These are phyloP conservation scores for Epistrophe grossulariae DNA, from an alignment of 2,888 invertebrate species.

Conservation along the genomic window DNA sequence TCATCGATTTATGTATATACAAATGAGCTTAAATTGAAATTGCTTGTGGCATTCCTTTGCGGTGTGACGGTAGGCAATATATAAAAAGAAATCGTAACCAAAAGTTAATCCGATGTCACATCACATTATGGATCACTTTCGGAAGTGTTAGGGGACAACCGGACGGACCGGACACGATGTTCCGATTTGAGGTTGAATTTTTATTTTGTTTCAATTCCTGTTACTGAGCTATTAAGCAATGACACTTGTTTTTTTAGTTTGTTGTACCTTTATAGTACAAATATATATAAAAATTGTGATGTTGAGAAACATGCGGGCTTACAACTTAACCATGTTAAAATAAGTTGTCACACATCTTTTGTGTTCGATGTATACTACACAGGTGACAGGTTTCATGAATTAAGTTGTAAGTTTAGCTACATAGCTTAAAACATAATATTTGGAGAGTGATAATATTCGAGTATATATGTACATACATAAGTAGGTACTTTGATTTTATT, in stretches of 20 bases:
- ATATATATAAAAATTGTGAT: too few relatives aligned
- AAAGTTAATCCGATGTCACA: conserved; percentile 7
- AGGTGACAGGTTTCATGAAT: neutral
- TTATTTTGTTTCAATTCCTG: neutral
- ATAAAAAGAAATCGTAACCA: conserved; percentile 8
- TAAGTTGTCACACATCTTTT: conserved; percentile 13
- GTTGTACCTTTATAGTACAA: too few relatives aligned
- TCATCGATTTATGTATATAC: neutral
- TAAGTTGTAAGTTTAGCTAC: neutral
- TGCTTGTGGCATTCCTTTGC: too few relatives aligned
- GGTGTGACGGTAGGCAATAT: too few relatives aligned
- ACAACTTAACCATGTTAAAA: neutral
- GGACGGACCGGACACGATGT: neutral
- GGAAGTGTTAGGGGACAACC: neutral
- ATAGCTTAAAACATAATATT: neutral
- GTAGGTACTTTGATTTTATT: too few relatives aligned
- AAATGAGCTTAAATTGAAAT: neutral
- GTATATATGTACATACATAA: too few relatives aligned
- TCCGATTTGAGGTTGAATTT: conserved; percentile 3
- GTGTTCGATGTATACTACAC: neutral
- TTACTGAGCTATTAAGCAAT: conserved; percentile 19
- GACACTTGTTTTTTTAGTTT: neutral
- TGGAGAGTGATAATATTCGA: too few relatives aligned
- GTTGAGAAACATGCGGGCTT: neutral
- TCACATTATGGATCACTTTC: neutral